These are phyloP conservation scores for Pseudois nayaur DNA, from an alignment of 2,113 vertebrate genomes.

Conservation along the genomic window DNA sequence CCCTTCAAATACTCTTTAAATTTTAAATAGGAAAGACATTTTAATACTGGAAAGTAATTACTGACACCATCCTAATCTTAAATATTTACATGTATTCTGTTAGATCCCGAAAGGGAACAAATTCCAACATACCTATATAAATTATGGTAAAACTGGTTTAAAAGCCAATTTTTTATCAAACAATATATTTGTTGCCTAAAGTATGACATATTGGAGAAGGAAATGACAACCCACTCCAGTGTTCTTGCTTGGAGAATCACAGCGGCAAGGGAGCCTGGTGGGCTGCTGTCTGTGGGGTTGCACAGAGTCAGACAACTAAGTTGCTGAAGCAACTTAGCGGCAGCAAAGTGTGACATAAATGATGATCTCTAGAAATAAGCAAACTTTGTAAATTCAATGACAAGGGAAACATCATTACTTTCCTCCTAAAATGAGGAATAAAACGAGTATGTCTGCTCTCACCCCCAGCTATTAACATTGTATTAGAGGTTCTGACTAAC, in stretches of 20 bases:
- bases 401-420: neutral
- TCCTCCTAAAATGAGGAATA: neutral
- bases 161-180: neutral
- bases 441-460: neutral
- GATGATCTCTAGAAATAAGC: neutral
- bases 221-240: no score
- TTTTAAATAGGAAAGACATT: conserved; percentile 25
- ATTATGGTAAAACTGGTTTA: neutral
- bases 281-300: no score
- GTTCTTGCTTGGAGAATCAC: no score
- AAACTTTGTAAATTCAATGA: neutral
- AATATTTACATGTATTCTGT: neutral
- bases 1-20: neutral
- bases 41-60: neutral
- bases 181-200: conserved; percentile 22
- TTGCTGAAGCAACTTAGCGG: no score
- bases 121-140: neutral
- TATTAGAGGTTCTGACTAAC: neutral
- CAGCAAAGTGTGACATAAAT: neutral
- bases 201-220: neutral
- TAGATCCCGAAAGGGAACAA: neutral
- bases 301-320: no score
- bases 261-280: no score
- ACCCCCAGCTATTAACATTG: neutral
- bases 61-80: neutral